phyloP scores from a whole-genome alignment of 64 coral and sea anemone genomes.

The Porites lutea region DNA sequence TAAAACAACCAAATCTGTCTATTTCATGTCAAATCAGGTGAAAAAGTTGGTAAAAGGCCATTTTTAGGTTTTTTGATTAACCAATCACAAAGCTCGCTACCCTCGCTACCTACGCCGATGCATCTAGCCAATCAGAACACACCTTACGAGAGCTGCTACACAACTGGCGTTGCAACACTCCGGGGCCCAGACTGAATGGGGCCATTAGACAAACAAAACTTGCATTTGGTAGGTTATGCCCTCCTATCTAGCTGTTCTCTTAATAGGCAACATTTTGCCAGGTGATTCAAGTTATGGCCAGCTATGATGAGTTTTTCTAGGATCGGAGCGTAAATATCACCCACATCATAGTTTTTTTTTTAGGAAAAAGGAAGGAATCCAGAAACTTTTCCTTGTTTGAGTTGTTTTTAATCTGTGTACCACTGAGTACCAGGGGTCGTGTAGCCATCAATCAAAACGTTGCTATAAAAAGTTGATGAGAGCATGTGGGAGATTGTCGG shows the following conservation, averaged over 20 bases:
- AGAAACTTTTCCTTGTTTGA: not conserved
- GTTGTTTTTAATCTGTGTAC: not conserved
- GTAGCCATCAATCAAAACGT: conserved; percentile 3
- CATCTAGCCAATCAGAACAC: too few species aligned
- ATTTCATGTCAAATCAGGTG: too few species aligned
- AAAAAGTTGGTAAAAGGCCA: too few species aligned
- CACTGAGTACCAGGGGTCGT: not conserved
- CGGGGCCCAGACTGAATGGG: conserved; percentile 9
- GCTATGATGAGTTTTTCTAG: not conserved
- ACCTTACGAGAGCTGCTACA: too few species aligned
- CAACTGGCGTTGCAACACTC: not conserved
- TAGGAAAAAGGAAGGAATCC: not conserved
- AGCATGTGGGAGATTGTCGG: conserved; percentile 1
- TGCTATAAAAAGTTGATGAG: not conserved
- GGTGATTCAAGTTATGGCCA: not conserved
- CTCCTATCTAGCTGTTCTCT: conserved; percentile 1
- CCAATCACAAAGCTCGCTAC: too few species aligned
- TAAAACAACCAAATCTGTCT: too few species aligned
- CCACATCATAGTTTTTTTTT: not conserved
- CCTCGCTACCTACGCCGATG: too few species aligned
- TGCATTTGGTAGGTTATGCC: not conserved
- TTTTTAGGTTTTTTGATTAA: too few species aligned
- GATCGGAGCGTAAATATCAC: conserved; percentile 6
- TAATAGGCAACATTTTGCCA: not conserved
- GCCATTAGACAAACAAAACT: not conserved